Conservation (phyloP, 2,888 invertebrate species). For the Cantharis nigra region DNA sequence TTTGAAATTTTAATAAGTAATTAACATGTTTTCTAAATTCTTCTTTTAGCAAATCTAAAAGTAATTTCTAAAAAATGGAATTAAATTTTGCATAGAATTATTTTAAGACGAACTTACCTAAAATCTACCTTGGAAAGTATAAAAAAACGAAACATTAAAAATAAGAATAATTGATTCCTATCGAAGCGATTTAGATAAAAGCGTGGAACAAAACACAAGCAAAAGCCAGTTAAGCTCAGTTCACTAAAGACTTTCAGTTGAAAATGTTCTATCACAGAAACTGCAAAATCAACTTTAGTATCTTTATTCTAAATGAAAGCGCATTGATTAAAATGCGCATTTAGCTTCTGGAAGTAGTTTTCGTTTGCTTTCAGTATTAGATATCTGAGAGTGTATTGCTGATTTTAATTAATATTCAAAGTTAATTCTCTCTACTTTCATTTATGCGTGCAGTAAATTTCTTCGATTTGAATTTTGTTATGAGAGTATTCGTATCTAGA, state of each 20-base stretch:
- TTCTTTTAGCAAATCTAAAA: neutral
- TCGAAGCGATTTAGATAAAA: constrained; percentile 40
- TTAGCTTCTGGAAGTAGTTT: constrained; percentile 40
- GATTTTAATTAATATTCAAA: constrained; percentile 43
- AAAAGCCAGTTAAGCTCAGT: constrained; percentile 40
- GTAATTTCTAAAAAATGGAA: neutral
- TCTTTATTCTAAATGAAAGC: constrained; percentile 42
- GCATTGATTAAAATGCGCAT: constrained; percentile 45
- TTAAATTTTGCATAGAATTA: neutral
- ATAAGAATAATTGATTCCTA: constrained; percentile 35
- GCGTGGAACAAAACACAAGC: constrained; percentile 41
- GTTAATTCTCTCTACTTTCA: constrained; percentile 31
- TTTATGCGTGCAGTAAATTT: constrained; percentile 32
- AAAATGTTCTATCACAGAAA: constrained; percentile 39
- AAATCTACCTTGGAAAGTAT: constrained; percentile 11
- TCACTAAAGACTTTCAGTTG: constrained; percentile 40
- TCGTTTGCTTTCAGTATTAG: constrained; percentile 37
- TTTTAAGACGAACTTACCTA: neutral
- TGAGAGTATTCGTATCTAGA: neutral
- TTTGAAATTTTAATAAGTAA: neutral
- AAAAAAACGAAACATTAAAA: constrained; percentile 29
- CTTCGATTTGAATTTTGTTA: constrained; percentile 29
- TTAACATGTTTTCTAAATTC: neutral
- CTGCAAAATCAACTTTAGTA: constrained; percentile 41
- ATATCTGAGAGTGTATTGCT: constrained; percentile 36